phyloP scores from a whole-genome alignment of 2,888 invertebrate genomes.

The Meloe dianella region DNA sequence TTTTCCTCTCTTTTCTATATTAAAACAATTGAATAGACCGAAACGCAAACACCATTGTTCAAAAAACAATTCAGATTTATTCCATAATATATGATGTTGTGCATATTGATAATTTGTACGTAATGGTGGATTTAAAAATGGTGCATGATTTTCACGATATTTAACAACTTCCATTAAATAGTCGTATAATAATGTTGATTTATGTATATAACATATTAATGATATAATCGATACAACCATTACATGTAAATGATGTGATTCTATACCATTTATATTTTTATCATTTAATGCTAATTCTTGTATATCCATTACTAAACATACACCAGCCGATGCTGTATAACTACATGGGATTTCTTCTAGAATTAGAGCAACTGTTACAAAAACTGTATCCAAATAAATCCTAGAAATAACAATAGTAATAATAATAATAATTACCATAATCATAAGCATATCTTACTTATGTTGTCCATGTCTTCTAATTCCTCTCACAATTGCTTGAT shows the following conservation, averaged over 20 bases:
- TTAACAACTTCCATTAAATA: constrained; percentile 66
- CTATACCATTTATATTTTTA: constrained; percentile 51
- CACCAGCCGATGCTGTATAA: constrained; percentile 65
- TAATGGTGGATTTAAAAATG: constrained; percentile 69
- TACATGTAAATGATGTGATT: constrained; percentile 65
- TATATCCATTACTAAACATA: constrained; percentile 67
- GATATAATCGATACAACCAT: constrained; percentile 67
- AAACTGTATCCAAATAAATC: constrained; percentile 64
- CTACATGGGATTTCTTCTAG: constrained; percentile 68
- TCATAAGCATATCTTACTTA: constrained; percentile 40
- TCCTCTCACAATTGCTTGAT: neutral
- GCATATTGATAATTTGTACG: constrained; percentile 61
- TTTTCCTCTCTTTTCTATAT: constrained; percentile 32
- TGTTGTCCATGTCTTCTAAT: neutral
- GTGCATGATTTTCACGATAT: constrained; percentile 66
- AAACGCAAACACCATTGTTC: constrained; percentile 71
- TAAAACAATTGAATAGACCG: constrained; percentile 68
- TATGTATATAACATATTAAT: constrained; percentile 68
- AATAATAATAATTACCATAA: too few relatives aligned
- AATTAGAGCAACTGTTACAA: constrained; percentile 63
- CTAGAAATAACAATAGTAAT: constrained; percentile 27
- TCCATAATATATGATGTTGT: constrained; percentile 65
- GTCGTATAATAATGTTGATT: constrained; percentile 64
- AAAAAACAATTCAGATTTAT: constrained; percentile 68
- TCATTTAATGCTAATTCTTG: constrained; percentile 64